Evolutionary conservation across 2,113 vertebrate genomes (phyloP).

Genomic region (Notiomystis cincta): DNA sequence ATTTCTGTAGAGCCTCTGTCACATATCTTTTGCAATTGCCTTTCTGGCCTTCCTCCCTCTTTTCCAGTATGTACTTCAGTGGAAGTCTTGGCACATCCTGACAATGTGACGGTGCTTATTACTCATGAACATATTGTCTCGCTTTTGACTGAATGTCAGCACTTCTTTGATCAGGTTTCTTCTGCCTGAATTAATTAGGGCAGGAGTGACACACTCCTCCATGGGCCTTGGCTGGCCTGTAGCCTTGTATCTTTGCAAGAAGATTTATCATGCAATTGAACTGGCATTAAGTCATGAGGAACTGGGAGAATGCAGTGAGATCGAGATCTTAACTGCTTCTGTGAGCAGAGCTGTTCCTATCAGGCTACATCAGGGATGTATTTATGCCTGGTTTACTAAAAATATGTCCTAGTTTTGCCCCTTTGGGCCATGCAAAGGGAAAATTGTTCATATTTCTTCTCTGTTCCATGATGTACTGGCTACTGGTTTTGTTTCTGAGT

Average conservation of each 20-base stretch:
- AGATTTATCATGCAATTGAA: not conserved
- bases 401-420: not conserved
- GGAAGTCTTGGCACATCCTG: conserved; percentile 12
- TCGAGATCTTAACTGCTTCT: not conserved
- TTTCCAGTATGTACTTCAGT: not conserved
- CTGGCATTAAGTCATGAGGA: not conserved
- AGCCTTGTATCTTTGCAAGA: not conserved
- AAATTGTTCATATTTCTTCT: not conserved
- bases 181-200: conserved; percentile 15
- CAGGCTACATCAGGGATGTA: not conserved
- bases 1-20: not conserved
- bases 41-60: not conserved
- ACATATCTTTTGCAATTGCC: conserved; percentile 17
- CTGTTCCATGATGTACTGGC: not conserved
- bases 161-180: conserved; percentile 31
- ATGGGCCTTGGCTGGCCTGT: not conserved
- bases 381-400: not conserved
- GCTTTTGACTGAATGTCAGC: conserved; percentile 32
- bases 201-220: not conserved
- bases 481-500: not conserved
- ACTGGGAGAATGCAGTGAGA: not conserved
- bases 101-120: not conserved
- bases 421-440: not conserved
- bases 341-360: not conserved
- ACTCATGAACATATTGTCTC: conserved; percentile 38